Base-by-base conservation (phyloP, 2,797 vertebrate genomes). In the Artibeus jamaicensis region DNA sequence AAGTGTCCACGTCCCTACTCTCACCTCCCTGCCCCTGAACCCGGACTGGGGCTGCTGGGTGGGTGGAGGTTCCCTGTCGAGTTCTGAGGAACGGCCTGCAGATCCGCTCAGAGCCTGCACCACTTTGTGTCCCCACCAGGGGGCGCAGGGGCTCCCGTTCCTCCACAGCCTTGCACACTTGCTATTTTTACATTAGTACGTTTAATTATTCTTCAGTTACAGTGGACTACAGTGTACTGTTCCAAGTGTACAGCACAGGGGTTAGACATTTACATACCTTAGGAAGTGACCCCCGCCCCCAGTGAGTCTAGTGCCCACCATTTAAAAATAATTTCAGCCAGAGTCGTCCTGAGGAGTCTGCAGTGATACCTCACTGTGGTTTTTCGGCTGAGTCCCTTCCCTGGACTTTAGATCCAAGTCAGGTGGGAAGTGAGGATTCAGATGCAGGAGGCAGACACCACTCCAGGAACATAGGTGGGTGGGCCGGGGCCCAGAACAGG, bases 21-120 rank as follows among this genome's bases (percentile, higher is more conserved):
- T 6, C 44, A 1, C 15, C 15, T 34, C 32, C 22, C n/a, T 1
- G 11, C 3, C 0, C 15, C 2, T 9, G 39, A 4, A 16, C 1
- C 7, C 5, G 0, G 9, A 5, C 18, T 1, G 5, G 7, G n/a
- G 3, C 11, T 3, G 39, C 32, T 1, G 53, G 16, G 4, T 0
- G 19, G 5, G 7, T 0, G 0, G 1, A 29, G 19, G 18, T 2
- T 2, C 29, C 9, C 9, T 3, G 67, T 3, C 6, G 4, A 4
- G 0, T 86, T 42, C 5, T 21, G 24, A 71, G 65, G 24, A 29
- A 32, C 46, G 11, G 22, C 9, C 29, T n/a, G 59, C 29, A 39
- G 2, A 29, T 9, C 34, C 1, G 3, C 34, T 53, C 37, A 24
- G 70, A 42, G 39, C 70, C 24, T 9, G 53, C 34, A 39, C 50